Evolutionary conservation across 2,113 vertebrate genomes (phyloP), one percentile per base, ranked within the genome.

Genomic region (Amblyornis subalaris): DNA sequence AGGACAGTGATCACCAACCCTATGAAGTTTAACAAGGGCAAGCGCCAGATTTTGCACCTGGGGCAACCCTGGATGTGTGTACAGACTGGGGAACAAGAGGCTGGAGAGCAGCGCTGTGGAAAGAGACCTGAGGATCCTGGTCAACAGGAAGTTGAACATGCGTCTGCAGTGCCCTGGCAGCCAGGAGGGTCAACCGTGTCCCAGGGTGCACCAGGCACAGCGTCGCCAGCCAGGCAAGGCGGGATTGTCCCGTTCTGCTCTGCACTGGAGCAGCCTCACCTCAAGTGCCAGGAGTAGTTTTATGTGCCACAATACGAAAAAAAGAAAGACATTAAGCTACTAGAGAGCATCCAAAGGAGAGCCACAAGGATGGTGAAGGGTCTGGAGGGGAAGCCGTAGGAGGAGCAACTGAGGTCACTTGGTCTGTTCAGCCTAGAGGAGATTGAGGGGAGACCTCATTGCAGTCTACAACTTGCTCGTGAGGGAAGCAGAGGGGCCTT

Each of bases 151-250:
- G 19, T 0, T 48, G 29, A 55, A 16, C 2, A 3, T 24, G 7
- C 45, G 23, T 4, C 23, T 65, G 58, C n/a, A 47, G 19, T n/a
- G 15, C 28, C n/a, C 28, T 12, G 12, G 29, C 23, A 55, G 23
- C 28, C 42, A 55, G 15, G 12, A 65, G 3, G 50, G n/a, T 15
- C 9, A 74, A 10, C 14, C 10, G 4, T 48, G 35, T 26, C 19
- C n/a, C 23, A 29, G 9, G 14, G 6, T 5, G 19, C 12, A 47
- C n/a, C n/a, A 74, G 12, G 12, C 24, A 72, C 33, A 58, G 53
- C 14, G 53, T 12, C 1, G 0, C 26, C n/a, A 47, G 2, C 12
- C 23, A 14, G 9, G 8, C 17, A 33, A 65, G 7, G 28, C 7
- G 3, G 9, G 12, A 85, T 1, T 55, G n/a, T 23, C 35, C 24